Evolutionary conservation across 2,113 vertebrate genomes (phyloP).

Genomic region (Anoplopoma fimbria): DNA sequence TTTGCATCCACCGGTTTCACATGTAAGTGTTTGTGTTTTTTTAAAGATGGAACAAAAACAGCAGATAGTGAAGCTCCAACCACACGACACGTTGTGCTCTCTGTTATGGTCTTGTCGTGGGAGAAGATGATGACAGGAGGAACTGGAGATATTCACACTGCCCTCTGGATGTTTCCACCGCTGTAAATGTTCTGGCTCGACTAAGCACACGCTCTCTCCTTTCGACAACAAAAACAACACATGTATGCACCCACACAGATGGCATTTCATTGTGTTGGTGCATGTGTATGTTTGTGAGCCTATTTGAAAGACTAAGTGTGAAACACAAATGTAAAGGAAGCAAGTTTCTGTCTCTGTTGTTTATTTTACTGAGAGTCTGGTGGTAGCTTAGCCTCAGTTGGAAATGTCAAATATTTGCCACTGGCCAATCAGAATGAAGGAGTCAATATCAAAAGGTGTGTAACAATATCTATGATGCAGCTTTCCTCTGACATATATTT

Average conservation of each 20-base stretch:
- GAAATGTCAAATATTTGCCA: slow-evolving; percentile 10
- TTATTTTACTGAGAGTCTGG: background rate
- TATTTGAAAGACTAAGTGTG: background rate
- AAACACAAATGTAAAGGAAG: background rate
- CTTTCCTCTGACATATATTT: slow-evolving; percentile 4
- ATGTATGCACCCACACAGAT: slow-evolving; percentile 24
- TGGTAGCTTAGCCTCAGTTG: background rate
- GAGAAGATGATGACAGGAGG: slow-evolving; percentile 25
- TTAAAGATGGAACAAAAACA: slow-evolving; percentile 26
- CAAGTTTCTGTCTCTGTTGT: background rate
- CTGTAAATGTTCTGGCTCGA: slow-evolving; percentile 20
- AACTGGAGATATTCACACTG: background rate
- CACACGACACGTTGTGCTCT: background rate
- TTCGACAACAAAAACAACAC: slow-evolving; percentile 25
- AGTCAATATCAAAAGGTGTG: background rate
- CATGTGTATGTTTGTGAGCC: background rate
- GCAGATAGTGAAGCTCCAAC: slow-evolving; percentile 1
- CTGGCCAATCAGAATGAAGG: slow-evolving; percentile 4
- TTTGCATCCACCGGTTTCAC: background rate
- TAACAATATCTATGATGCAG: background rate
- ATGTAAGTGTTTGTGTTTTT: slow-evolving; percentile 1
- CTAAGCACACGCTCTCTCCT: background rate
- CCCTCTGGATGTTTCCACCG: slow-evolving; percentile 28
- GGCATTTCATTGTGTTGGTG: background rate
- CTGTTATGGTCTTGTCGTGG: slow-evolving; percentile 2